Evolutionary conservation across 2,888 invertebrate genomes (phyloP), one percentile per base, ranked within the genome.

Genomic region (Siphlonurus alternatus): DNA sequence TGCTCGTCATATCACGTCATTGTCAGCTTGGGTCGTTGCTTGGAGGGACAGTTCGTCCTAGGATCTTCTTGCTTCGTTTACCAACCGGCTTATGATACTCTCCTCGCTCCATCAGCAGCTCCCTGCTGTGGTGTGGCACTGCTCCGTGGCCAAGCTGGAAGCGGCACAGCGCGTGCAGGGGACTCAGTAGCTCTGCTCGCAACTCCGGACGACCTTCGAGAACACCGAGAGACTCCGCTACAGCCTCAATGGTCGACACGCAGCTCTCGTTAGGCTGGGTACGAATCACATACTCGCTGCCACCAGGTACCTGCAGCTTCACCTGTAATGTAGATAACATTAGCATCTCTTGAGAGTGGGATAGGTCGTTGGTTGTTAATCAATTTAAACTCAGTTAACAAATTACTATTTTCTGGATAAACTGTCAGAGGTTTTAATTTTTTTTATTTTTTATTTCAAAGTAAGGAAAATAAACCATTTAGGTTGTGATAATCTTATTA

Each of bases 231-330:
- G 89, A 88, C 72, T 87, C 79, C 1, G 90, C 89, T 7, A 88
- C 93, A 59, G 89, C 88, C 77, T 93, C 93, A 53, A 96, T 77
- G 0, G 95, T 96, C 64, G 94, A 95, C 19, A 96, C 78, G 71
- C 93, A 93, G 24, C 88, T 88, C 74, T 93, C 92, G 2, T 91
- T 89, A 1, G 95, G 95, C 73, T 96, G 95, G 2, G 94, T 95
- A 68, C 95, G 82, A 70, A 96, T 94, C 64, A 93, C 89, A 74
- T 95, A 96, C 74, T 88, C 86, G 74, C 95, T 95, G 54, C 81
- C 81, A 66, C 81, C 81, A 63, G 80, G 82, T 15, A 83, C 82
- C 59, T 88, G 77, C 62, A 95, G 79, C 76, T 93, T 92, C 0
- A 93, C 89, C 80, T 80, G 67, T 2, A 68, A 68, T 25, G 2